Evolutionary conservation across 2,113 vertebrate species (phyloP), one percentile per base, ranked within the genome.

Genomic region (Sebastes fasciatus): DNA sequence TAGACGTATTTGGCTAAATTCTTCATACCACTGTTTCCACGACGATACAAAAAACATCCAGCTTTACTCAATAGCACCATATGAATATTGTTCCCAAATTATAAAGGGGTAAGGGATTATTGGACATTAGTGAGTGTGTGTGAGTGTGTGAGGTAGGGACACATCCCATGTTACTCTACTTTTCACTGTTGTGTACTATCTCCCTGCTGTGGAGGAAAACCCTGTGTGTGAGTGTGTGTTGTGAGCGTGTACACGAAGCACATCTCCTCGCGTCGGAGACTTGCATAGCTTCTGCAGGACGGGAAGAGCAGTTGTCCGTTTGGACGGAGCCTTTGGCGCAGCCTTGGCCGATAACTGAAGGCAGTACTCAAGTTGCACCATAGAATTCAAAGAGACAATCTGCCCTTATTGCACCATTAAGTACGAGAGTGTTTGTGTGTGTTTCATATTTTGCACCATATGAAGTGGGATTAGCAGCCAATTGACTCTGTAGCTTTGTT

Each of bases 241-340:
- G 52, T 79, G 62, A 66, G 78, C 17, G 43, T 86, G 79, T 85
- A 83, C 73, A 86, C 88, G 90, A 90, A 93, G 93, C 92, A 91
- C 85, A 87, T 92, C 93, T 92, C 92, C 91, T 80, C 63, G 67
- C 77, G 11, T 72, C 10, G 88, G 91, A 92, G 91, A 92, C 86
- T 94, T 94, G 93, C 94, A 94, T 94, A 94, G 94, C 92, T 92
- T 90, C 88, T 90, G 91, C 87, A 91, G 84, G 90, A 93, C 86
- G 86, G 91, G 90, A 94, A 93, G 92, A 94, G 90, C 93, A 89
- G 89, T 91, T 86, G 86, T 88, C 85, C 85, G 5, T 91, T 90
- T 89, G 89, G 86, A 87, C 66, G 82, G 81, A 91, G 87, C 87
- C 88, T 90, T 90, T 89, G 90, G 85, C 90, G 88, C 84, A 89